Base-by-base conservation (phyloP, 2,797 vertebrate species). In the Nothura maculosa region DNA sequence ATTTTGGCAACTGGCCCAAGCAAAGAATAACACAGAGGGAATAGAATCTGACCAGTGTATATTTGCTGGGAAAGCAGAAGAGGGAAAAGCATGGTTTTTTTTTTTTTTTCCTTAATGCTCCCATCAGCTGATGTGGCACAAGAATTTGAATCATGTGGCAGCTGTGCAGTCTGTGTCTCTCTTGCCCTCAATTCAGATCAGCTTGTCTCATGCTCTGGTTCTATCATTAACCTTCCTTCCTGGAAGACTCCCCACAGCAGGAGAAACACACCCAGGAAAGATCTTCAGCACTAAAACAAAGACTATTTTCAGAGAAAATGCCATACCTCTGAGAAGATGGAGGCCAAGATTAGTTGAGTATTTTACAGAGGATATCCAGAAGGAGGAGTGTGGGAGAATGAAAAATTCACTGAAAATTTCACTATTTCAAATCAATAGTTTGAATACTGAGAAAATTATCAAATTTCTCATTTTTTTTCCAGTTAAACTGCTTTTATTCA, bases 121-220 rank as follows among this genome's bases (percentile, higher is more conserved):
- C 22, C 0, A 0, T 24, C 52, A 76, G 24, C 22, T 87, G 55
- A 79, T 75, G 63, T 45, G 25, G 42, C 55, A 45, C 2, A 73
- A 69, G 42, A 58, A 80, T 58, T 12, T 48, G 28, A 86, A 32
- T 64, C 36, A 43, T 0, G 0, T 2, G 4, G 16, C 18, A 55
- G 22, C n/a, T 76, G 12, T 10, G 55, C 18, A 54, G 40, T 32
- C 24, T 58, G 0, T n/a, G 12, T 57, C 3, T 76, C 24, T 40
- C 8, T 42, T 64, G 40, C 6, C 13, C 20, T 52, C 15, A 24
- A 4, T 57, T 63, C 70, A 64, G 16, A 8, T 68, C 32, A 61
- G 18, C 15, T 36, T 60, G 9, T 27, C 6, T 17, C 0, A 0
- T 48, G 30, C 20, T 15, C 47, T 48, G 30, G 10, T 13, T 24